Percentiles rank a stretch among this genome's conserved stretches.
Evolutionary conservation across 2,797 vertebrate species (phyloP).

Genomic region (Bufotes viridis): DNA sequence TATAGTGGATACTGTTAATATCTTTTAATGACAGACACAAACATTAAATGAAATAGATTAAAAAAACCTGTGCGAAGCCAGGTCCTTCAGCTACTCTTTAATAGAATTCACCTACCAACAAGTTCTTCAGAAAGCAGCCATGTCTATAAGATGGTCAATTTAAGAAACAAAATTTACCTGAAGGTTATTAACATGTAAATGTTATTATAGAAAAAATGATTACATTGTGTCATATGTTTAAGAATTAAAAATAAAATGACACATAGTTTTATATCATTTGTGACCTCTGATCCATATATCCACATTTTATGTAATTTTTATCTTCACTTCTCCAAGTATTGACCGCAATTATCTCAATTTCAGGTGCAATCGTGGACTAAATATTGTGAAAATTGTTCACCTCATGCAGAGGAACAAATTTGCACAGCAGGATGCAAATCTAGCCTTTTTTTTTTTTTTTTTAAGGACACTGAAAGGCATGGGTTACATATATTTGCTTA

Average conservation of each 20-base stretch:
- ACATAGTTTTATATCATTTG: not conserved
- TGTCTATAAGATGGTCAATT: not conserved
- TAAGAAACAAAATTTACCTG: not conserved
- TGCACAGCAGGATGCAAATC: constrained; percentile 47
- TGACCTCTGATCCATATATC: not conserved
- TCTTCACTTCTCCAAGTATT: not conserved
- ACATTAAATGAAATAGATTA: too few relatives aligned
- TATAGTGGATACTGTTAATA: too few relatives aligned
- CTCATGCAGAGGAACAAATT: constrained; percentile 3
- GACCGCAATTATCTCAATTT: constrained; percentile 3
- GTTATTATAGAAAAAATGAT: not conserved
- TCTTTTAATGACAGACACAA: too few relatives aligned
- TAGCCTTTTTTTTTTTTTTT: constrained; percentile 49
- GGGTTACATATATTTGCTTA: constrained; percentile 61
- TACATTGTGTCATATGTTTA: not conserved
- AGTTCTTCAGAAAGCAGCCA: not conserved
- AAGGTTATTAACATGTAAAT: constrained; percentile 7
- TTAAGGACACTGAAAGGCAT: constrained; percentile 57
- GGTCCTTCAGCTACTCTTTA: too few relatives aligned
- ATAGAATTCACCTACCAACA: not conserved
- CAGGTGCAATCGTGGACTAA: not conserved
- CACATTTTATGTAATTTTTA: constrained; percentile 1
- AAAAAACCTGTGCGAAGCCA: too few relatives aligned
- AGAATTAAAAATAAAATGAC: not conserved
- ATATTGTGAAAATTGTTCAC: not conserved